Evolutionary conservation across 2,113 vertebrate genomes (phyloP).

Genomic region (Triplophysa tibetana): DNA sequence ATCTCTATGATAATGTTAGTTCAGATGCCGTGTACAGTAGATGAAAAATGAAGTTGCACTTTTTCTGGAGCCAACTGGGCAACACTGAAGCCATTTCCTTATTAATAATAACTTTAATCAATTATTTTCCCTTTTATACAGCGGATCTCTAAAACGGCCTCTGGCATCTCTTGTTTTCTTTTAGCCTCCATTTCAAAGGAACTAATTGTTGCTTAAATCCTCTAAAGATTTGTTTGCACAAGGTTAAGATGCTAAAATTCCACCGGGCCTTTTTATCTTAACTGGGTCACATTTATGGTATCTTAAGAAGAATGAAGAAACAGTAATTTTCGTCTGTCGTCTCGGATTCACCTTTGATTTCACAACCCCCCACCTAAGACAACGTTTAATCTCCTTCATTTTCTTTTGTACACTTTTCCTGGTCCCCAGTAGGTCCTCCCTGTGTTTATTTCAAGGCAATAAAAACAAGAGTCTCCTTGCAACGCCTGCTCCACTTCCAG

Average conservation of each 20-base stretch:
- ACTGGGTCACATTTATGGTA: conserved; percentile 2
- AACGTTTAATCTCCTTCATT: conserved; percentile 26
- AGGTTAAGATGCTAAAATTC: conserved; percentile 31
- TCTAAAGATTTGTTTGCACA: conserved; percentile 9
- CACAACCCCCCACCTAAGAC: conserved; percentile 19
- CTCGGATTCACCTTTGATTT: conserved; percentile 31
- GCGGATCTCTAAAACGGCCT: conserved; percentile 11
- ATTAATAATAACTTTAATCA: conserved; percentile 12
- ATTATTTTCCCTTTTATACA: conserved; percentile 13
- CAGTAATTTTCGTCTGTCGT: neutral
- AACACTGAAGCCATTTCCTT: neutral
- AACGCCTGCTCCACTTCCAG: conserved; percentile 28
- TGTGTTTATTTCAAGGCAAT: conserved; percentile 31
- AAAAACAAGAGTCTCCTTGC: conserved; percentile 16
- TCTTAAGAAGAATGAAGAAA: conserved; percentile 20
- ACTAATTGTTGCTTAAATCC: conserved; percentile 15
- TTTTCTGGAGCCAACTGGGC: neutral
- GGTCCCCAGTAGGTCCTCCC: neutral
- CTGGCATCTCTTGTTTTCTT: conserved; percentile 27
- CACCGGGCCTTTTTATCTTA: neutral
- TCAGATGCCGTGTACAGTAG: neutral
- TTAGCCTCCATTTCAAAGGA: conserved; percentile 13
- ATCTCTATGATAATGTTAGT: neutral
- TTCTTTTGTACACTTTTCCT: conserved; percentile 15
- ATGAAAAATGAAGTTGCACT: neutral